Base-by-base conservation (phyloP, 2,113 vertebrate species). In the Daubentonia madagascariensis region DNA sequence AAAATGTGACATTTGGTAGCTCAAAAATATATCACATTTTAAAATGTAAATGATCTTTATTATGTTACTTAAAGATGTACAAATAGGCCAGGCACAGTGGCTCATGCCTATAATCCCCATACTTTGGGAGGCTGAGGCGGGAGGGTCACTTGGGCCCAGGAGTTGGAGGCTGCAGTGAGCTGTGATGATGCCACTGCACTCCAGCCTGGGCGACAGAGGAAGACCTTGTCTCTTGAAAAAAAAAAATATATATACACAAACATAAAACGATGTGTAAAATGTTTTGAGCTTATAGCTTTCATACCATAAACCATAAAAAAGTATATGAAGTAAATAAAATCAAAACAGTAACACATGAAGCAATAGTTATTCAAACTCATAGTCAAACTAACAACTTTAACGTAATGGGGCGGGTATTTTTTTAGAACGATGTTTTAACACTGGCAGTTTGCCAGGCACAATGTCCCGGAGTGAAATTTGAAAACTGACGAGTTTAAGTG, bases 401-500 rank as follows among this genome's bases (percentile, higher is more conserved):
- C 0, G 28, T 30, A n/a, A 17, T 84, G 67, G 0, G 0, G 8
- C 2, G 18, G 45, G 45, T 35, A 16, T 52, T 16, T 81, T 16
- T 81, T 72, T 8, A 54, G 16, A n/a, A 20, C 0, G 17, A 57
- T 35, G 57, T 40, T 81, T 32, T 14, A 12, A 43, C 48, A 57
- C 85, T 8, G 80, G 52, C 35, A 10, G 11, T 50, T 11, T 43
- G 80, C 57, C n/a, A 35, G 25, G 73, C 57, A 40, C 40, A 22
- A 18, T 9, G 1, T 81, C 83, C n/a, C 22, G 2, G 87, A 37
- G 75, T 0, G 6, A 68, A 57, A 50, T n/a, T 45, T 30, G 72
- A 32, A 90, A 17, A 52, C 28, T 11, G 35, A 32, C 6, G 4
- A 50, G 45, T 81, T 65, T n/a, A 17, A 3, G 25, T 72, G 23